Evolutionary conservation across 2,888 invertebrate species (phyloP).

Genomic region (Andrena minutula): DNA sequence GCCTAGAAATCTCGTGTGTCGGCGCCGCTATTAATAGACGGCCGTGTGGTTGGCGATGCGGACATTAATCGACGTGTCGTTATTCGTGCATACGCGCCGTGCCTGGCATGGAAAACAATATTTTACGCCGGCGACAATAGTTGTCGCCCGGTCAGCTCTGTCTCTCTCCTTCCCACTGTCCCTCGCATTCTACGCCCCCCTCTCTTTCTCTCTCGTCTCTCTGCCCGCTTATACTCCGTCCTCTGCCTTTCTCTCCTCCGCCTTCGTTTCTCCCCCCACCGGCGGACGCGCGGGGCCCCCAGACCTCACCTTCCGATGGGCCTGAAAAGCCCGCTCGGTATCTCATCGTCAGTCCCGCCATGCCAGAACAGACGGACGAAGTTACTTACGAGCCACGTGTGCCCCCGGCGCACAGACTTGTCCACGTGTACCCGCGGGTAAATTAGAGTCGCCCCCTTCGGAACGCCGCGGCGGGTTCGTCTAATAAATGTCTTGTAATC

Average conservation of each 20-base stretch:
- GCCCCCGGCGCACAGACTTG: conserved; percentile 22
- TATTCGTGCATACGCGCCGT: conserved; percentile 78
- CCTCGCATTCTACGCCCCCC: conserved; percentile 25
- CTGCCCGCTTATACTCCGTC: conserved; percentile 12
- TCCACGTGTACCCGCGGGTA: conserved; percentile 45
- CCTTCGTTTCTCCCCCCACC: conserved; percentile 8
- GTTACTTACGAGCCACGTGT: conserved; percentile 58
- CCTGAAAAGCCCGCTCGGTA: conserved; percentile 30
- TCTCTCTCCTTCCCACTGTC: conserved; percentile 33
- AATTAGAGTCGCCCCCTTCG: conserved; percentile 38
- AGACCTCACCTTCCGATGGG: conserved; percentile 36
- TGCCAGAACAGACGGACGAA: conserved; percentile 49
- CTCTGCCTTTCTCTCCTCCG: conserved; percentile 10
- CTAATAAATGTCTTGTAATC: conserved; percentile 58
- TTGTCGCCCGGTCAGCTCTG: conserved; percentile 62
- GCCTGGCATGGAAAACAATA: conserved; percentile 80
- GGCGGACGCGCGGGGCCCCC: conserved; percentile 9
- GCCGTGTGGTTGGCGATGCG: conserved; percentile 74
- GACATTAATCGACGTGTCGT: conserved; percentile 80
- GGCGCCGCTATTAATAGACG: conserved; percentile 77
- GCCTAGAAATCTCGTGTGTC: conserved; percentile 70
- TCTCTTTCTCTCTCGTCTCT: conserved; percentile 18
- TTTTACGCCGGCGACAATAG: conserved; percentile 78
- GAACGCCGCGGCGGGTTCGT: conserved; percentile 23
- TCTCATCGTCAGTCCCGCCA: conserved; percentile 57